A percentile compares a stretch with the other conserved stretches of the same genome.
Evolutionary conservation across 2,113 vertebrate species (phyloP).

Genomic region (Silurus meridionalis): DNA sequence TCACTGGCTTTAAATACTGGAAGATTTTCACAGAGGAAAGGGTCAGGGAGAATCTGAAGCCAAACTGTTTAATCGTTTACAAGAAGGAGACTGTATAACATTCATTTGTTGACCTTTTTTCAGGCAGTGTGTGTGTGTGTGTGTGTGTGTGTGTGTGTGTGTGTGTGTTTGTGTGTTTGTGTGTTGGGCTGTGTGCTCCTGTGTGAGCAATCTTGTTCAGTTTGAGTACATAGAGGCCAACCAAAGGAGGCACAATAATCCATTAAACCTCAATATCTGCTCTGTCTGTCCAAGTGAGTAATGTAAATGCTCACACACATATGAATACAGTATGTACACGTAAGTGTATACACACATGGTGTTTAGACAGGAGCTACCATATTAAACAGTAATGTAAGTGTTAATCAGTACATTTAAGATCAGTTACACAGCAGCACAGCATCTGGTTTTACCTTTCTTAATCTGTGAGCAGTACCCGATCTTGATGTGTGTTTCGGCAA

Average conservation of each 20-base stretch:
- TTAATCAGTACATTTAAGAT: background rate
- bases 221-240: conserved; percentile 8
- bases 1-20: conserved; percentile 52
- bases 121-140: conserved; percentile 11
- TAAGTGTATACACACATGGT: background rate
- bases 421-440: background rate
- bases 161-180: conserved; percentile 9
- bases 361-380: background rate
- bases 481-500: conserved; percentile 28
- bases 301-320: background rate
- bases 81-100: conserved; percentile 42
- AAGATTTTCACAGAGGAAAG: conserved; percentile 48
- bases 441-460: conserved; percentile 14
- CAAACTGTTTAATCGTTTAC: conserved; percentile 42
- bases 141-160: conserved; percentile 3
- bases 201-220: background rate
- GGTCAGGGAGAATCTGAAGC: conserved; percentile 31
- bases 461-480: background rate
- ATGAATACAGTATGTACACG: background rate
- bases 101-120: conserved; percentile 31
- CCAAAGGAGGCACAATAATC: background rate
- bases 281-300: background rate
- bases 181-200: background rate
- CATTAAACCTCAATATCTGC: conserved; percentile 34
- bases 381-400: conserved; percentile 4